phyloP scores from a whole-genome alignment of 2,888 invertebrate genomes.

The Pherbina coryleti region DNA sequence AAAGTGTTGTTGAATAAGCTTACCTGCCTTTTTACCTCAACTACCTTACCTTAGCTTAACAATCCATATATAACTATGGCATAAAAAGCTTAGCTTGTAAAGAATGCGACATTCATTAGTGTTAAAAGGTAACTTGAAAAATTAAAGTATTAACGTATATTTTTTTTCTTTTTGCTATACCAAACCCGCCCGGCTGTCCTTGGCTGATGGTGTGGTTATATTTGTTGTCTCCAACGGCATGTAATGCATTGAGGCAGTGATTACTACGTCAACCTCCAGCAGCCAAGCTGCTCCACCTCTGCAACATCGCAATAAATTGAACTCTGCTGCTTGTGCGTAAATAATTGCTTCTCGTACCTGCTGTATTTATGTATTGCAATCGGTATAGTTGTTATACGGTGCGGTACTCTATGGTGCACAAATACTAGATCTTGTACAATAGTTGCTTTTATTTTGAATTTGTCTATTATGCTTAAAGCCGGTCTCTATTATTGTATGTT shows the following conservation, averaged over 20 bases:
- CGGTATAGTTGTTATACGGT: not conserved
- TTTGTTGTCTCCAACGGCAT: not conserved
- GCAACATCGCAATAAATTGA: not conserved
- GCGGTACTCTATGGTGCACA: not conserved
- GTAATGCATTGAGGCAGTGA: not conserved
- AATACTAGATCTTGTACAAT: constrained; percentile 19
- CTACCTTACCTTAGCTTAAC: too few species aligned
- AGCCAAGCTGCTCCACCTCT: not conserved
- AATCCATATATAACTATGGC: too few species aligned
- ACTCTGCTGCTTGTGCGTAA: constrained; percentile 20
- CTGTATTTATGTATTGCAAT: not conserved
- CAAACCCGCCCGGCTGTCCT: constrained; percentile 11
- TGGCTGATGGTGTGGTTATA: constrained; percentile 1
- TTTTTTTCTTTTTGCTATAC: not conserved
- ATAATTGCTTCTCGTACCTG: constrained; percentile 19
- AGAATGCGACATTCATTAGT: constrained; percentile 26
- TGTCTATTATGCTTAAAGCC: constrained; percentile 2
- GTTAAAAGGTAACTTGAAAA: not conserved
- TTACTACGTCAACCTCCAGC: constrained; percentile 1
- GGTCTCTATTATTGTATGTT: constrained; percentile 1
- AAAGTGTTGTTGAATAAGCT: not conserved
- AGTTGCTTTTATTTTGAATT: not conserved
- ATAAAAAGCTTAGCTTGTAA: not conserved
- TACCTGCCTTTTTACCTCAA: too few species aligned
- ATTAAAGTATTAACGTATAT: not conserved